Conservation (phyloP, 2,888 invertebrate genomes). For the Geotrupes spiniger region DNA sequence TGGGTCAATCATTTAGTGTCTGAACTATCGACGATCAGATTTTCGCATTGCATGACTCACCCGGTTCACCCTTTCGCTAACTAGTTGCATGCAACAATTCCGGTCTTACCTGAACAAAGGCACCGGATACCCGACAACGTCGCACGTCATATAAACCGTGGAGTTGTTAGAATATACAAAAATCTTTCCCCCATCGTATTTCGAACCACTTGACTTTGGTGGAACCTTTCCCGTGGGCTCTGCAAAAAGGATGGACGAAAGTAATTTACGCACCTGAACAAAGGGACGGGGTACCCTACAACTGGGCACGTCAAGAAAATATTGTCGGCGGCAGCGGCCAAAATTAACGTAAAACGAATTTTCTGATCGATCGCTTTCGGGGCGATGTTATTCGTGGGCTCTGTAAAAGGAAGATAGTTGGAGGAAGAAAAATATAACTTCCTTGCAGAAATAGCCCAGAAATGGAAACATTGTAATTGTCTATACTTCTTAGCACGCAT, state of each 20-base stretch:
- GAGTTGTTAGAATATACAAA: slow-evolving; percentile 52
- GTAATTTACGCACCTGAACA: too few species aligned
- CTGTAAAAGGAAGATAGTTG: slow-evolving; percentile 41
- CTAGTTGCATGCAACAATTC: slow-evolving; percentile 5
- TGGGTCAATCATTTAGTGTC: too few species aligned
- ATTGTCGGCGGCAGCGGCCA: slow-evolving; percentile 38
- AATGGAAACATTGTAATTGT: slow-evolving; percentile 49
- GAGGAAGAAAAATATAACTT: slow-evolving; percentile 52
- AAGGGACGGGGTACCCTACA: slow-evolving; percentile 66
- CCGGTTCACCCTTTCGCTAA: too few species aligned
- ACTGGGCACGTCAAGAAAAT: slow-evolving; percentile 67
- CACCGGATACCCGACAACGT: slow-evolving; percentile 67
- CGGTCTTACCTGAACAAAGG: slow-evolving; percentile 65
- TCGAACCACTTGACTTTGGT: slow-evolving; percentile 59
- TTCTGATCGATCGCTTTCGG: slow-evolving; percentile 59
- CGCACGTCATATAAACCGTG: slow-evolving; percentile 63
- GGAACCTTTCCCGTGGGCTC: slow-evolving; percentile 63
- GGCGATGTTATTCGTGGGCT: slow-evolving; percentile 62
- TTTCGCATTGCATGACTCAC: too few species aligned
- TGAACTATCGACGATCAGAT: too few species aligned
- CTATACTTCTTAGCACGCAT: neutral
- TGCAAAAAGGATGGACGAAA: slow-evolving; percentile 39
- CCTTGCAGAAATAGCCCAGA: slow-evolving; percentile 45
- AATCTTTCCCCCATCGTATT: slow-evolving; percentile 58
- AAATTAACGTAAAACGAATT: slow-evolving; percentile 46